Evolutionary conservation across 2,797 vertebrate genomes (phyloP).

Genomic region (Fistularia commersonii): DNA sequence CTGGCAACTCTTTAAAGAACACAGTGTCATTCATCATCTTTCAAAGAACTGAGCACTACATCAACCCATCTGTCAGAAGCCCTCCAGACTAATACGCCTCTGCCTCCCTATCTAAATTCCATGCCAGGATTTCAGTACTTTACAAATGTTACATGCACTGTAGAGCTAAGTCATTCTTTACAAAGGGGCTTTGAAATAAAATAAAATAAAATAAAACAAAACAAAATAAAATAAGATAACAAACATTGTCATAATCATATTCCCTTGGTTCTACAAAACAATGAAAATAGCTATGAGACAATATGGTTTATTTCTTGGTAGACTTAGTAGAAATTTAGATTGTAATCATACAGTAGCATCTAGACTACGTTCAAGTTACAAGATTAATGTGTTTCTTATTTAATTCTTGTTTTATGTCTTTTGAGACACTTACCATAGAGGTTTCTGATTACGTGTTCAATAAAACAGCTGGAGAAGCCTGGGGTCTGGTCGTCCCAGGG

Average conservation of each 20-base stretch:
- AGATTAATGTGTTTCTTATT: constrained; percentile 5
- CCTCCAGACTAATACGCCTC: constrained; percentile 48
- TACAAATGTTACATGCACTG: background rate
- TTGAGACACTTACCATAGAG: constrained; percentile 4
- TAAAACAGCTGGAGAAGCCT: constrained; percentile 18
- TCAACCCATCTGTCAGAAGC: constrained; percentile 68
- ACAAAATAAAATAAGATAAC: too few species aligned
- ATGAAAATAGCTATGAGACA: constrained; percentile 20
- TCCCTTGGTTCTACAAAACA: constrained; percentile 20
- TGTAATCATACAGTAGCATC: constrained; percentile 9
- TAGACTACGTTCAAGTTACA: constrained; percentile 1
- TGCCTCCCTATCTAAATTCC: constrained; percentile 43
- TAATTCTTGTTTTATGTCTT: constrained; percentile 4
- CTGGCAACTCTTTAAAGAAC: constrained; percentile 55
- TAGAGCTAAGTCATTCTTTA: constrained; percentile 8
- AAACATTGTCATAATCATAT: constrained; percentile 24
- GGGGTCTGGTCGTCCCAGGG: constrained; percentile 8
- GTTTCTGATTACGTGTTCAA: constrained; percentile 22
- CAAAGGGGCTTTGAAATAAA: constrained; percentile 24
- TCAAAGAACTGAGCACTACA: constrained; percentile 53
- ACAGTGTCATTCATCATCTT: constrained; percentile 64
- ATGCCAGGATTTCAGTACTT: constrained; percentile 18
- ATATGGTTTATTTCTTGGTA: constrained; percentile 13
- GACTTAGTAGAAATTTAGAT: constrained; percentile 7
- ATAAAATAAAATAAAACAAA: background rate